A percentile compares a stretch with the other conserved stretches of the same genome.
Evolutionary conservation across 2,888 invertebrate species (phyloP).

Genomic region (Neoitamus cyanurus): DNA sequence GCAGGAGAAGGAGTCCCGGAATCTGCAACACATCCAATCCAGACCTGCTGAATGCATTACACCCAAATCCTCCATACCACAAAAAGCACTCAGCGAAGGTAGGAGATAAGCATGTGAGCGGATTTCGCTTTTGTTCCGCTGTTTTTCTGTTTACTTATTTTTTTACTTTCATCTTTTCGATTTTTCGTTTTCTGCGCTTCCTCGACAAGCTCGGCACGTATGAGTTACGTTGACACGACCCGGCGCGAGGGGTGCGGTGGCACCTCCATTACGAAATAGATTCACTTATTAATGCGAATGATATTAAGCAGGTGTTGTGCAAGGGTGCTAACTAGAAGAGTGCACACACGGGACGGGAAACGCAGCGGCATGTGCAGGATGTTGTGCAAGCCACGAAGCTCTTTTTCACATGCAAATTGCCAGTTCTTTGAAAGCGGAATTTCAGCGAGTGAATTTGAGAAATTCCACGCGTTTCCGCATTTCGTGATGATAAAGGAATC

Average conservation of each 20-base stretch:
- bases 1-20: neutral
- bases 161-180: neutral
- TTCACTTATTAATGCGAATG: neutral
- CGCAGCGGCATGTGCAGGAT: neutral
- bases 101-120: constrained; percentile 5
- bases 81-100: constrained; percentile 22
- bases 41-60: constrained; percentile 12
- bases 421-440: neutral
- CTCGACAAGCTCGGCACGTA: neutral
- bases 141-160: neutral
- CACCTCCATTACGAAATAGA: neutral
- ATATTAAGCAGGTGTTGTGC: neutral
- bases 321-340: neutral
- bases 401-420: neutral
- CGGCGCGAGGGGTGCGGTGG: neutral
- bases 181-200: neutral
- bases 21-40: constrained; percentile 2
- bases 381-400: neutral
- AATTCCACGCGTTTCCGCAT: neutral
- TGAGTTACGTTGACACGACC: neutral
- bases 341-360: neutral
- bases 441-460: neutral
- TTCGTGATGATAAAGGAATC: neutral
- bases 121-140: neutral
- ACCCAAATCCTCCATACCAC: constrained; percentile 24